Percentiles rank a stretch among this genome's conserved stretches.
These are phyloP conservation scores for Mercenaria mercenaria DNA, from an alignment of 1,140 invertebrate genomes.

Conservation along the genomic window DNA sequence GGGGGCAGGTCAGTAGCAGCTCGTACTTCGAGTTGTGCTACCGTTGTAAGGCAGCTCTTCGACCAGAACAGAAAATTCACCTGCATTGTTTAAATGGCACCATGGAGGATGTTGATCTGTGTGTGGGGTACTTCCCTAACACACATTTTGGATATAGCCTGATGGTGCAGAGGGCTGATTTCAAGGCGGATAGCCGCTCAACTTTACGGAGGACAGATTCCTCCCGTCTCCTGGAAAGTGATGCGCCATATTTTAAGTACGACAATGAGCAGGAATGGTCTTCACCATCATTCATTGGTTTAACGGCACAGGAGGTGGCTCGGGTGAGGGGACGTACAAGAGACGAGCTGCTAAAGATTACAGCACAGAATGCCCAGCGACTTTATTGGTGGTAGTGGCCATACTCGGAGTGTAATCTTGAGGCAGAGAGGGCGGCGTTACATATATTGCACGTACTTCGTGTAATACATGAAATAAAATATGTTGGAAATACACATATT, in stretches of 20 bases:
- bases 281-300: not conserved
- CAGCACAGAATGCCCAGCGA: not conserved
- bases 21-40: not conserved
- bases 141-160: conserved; percentile 5
- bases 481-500: not conserved
- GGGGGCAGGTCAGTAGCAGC: not conserved
- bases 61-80: not conserved
- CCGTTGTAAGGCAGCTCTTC: not conserved
- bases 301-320: not conserved
- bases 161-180: not conserved
- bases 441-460: not conserved
- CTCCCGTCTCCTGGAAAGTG: not conserved
- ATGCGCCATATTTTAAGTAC: not conserved
- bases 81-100: not conserved
- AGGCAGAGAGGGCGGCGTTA: not conserved
- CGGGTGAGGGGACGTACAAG: not conserved
- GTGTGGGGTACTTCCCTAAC: conserved; percentile 26
- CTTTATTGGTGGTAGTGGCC: not conserved
- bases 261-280: not conserved
- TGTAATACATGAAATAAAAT: not conserved
- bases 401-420: too few relatives aligned
- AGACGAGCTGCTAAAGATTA: not conserved
- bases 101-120: conserved; percentile 7
- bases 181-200: not conserved
- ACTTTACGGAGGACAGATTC: not conserved